These are phyloP conservation scores for Botia almorhae DNA, from an alignment of 2,797 vertebrate species.

Conservation along the genomic window DNA sequence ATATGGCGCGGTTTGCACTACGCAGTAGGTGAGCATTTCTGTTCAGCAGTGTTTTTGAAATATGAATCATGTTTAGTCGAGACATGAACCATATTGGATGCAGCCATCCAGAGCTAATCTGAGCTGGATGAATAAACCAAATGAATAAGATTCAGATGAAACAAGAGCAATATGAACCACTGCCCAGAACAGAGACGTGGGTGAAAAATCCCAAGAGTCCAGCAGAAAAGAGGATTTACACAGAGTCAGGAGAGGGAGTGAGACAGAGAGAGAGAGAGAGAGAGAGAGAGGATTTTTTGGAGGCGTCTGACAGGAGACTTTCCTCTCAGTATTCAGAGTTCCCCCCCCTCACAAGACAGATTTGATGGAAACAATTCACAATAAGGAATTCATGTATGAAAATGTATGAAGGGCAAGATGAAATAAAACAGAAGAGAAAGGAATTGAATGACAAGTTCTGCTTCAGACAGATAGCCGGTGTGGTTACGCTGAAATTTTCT, in stretches of 20 bases:
- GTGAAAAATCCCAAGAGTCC: background rate
- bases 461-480: background rate
- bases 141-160: conserved; percentile 2
- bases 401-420: conserved; percentile 1
- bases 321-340: background rate
- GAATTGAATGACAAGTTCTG: background rate
- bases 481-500: background rate
- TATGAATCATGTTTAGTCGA: background rate
- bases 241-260: background rate
- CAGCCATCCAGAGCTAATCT: background rate
- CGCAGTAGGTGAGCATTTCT: background rate
- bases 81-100: background rate
- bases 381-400: background rate
- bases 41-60: background rate
- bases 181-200: conserved; percentile 39
- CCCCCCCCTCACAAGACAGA: background rate
- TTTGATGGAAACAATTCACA: background rate
- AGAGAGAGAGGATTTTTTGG: conserved; percentile 5
- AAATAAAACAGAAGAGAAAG: background rate
- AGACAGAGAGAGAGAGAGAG: conserved; percentile 1
- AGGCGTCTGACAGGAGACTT: background rate
- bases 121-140: conserved; percentile 9
- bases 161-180: background rate
- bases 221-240: conserved; percentile 30
- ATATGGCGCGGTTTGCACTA: background rate